Evolutionary conservation across 2,888 invertebrate species (phyloP).

Genomic region (Myathropa florea): DNA sequence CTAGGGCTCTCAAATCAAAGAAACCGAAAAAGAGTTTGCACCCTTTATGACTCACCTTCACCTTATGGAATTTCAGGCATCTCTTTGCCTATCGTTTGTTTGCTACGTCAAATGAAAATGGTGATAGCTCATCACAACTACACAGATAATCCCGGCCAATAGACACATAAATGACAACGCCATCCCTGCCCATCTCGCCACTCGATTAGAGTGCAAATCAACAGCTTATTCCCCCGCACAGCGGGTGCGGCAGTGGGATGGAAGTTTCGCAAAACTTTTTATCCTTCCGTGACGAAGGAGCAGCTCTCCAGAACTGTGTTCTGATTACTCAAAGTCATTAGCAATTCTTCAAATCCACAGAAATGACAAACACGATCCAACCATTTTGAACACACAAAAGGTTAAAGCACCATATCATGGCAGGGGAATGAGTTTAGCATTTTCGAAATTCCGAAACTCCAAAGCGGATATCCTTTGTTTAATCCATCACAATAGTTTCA

Average conservation of each 20-base stretch:
- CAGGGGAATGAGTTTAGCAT: conserved; percentile 23
- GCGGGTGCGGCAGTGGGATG: not conserved
- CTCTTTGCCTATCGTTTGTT: not conserved
- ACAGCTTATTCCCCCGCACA: not conserved
- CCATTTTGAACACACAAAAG: not conserved
- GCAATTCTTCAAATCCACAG: not conserved
- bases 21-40: not conserved
- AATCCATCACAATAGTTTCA: conserved; percentile 31
- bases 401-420: conserved; percentile 24
- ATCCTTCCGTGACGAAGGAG: not conserved
- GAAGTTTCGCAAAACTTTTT: not conserved
- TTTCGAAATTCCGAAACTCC: conserved; percentile 13
- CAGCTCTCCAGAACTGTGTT: no score
- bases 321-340: conserved; percentile 22
- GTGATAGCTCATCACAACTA: not conserved
- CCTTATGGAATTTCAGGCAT: conserved; percentile 5
- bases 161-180: not conserved
- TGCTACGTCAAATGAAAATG: not conserved
- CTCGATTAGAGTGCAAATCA: not conserved
- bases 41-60: not conserved
- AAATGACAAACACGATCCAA: not conserved
- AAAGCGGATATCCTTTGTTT: conserved; percentile 31
- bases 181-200: not conserved
- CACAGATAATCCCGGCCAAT: not conserved
- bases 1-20: conserved; percentile 12